phyloP scores from a whole-genome alignment of 35 echinoderm and acorn worm species.

The Diadema setosum region DNA sequence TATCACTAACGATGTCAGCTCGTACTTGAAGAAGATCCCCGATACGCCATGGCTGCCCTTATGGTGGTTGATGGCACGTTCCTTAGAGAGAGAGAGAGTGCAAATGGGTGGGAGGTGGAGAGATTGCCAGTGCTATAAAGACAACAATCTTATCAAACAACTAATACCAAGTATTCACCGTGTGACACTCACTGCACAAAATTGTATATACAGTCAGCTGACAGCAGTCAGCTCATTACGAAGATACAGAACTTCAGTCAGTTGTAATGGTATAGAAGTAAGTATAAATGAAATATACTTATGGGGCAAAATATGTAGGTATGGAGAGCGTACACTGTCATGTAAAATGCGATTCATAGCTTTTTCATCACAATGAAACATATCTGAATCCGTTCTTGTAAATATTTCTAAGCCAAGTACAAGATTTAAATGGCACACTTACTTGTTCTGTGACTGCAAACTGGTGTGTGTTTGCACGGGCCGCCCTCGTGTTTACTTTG shows the following conservation, averaged over 20 bases:
- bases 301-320: background rate
- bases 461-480: slow-evolving; percentile 70
- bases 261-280: background rate
- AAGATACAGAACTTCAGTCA: background rate
- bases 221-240: background rate
- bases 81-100: slow-evolving; percentile 27
- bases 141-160: background rate
- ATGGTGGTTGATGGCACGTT: slow-evolving; percentile 58
- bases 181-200: background rate
- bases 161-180: background rate
- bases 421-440: background rate
- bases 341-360: background rate
- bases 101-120: background rate
- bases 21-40: slow-evolving; percentile 94
- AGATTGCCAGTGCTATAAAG: background rate
- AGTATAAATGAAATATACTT: background rate
- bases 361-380: background rate
- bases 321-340: background rate
- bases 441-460: slow-evolving; percentile 98
- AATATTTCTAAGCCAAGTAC: background rate
- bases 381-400: background rate
- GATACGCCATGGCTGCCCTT: slow-evolving; percentile 80
- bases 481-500: slow-evolving; percentile 67
- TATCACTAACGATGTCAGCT: slow-evolving; percentile 76
- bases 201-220: background rate